Conservation (phyloP, 1,140 invertebrate genomes). For the Drosophila tristis region DNA sequence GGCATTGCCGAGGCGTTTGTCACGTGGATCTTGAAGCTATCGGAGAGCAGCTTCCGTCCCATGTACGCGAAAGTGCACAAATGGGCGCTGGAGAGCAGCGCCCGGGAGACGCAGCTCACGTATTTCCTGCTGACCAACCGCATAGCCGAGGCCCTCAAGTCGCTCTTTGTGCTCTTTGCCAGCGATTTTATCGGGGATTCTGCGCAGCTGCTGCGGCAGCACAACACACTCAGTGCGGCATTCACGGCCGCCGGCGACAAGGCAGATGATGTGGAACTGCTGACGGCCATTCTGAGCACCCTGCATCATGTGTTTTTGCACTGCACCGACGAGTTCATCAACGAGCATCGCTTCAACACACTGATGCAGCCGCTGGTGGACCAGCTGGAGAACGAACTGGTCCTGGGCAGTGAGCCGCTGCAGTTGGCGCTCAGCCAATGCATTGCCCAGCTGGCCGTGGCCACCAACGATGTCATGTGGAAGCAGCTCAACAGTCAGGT, state of each 20-base stretch:
- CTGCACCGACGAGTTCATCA: constrained; percentile 93
- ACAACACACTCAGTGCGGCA: constrained; percentile 85
- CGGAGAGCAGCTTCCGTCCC: constrained; percentile 93
- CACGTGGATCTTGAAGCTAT: constrained; percentile 92
- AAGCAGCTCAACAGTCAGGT: constrained; percentile 95
- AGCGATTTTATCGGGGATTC: constrained; percentile 93
- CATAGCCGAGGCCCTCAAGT: constrained; percentile 93
- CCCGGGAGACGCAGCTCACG: constrained; percentile 67
- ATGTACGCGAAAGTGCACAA: constrained; percentile 94
- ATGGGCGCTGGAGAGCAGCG: constrained; percentile 89
- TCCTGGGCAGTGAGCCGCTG: constrained; percentile 85
- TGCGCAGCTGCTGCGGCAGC: constrained; percentile 88
- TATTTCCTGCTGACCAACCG: constrained; percentile 89
- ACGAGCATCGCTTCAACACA: constrained; percentile 92
- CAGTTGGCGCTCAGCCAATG: constrained; percentile 89
- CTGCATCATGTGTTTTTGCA: constrained; percentile 92
- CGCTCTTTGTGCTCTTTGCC: constrained; percentile 95
- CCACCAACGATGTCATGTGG: constrained; percentile 93
- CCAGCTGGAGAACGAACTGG: constrained; percentile 93
- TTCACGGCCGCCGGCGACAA: constrained; percentile 79
- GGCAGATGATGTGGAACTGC: constrained; percentile 85
- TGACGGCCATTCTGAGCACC: constrained; percentile 90
- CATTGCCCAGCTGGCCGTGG: constrained; percentile 92
- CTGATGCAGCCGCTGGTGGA: constrained; percentile 94
- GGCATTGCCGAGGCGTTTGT: constrained; percentile 90